phyloP scores from a whole-genome alignment of 2,797 vertebrate genomes.

The Acanthopagrus latus region DNA sequence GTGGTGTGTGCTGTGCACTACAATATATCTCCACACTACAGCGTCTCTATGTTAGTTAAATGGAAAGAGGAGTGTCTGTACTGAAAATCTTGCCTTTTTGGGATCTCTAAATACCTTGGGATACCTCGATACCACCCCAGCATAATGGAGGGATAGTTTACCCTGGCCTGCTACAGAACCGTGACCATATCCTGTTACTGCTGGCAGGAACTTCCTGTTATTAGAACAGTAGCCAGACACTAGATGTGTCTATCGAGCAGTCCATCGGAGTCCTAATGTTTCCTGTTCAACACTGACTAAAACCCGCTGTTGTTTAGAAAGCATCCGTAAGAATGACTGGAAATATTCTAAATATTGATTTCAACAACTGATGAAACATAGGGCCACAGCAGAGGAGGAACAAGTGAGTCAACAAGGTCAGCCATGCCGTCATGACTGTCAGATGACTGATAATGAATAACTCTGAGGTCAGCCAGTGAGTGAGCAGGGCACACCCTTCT shows the following conservation, averaged over 20 bases:
- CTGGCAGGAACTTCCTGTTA: slow-evolving; percentile 72
- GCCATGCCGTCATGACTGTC: background rate
- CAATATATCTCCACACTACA: too few species aligned
- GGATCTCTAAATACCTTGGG: too few species aligned
- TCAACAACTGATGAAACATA: slow-evolving; percentile 40
- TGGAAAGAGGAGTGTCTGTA: too few species aligned
- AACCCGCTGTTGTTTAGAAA: slow-evolving; percentile 12
- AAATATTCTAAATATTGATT: slow-evolving; percentile 9
- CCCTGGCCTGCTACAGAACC: slow-evolving; percentile 18
- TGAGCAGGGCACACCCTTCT: slow-evolving; percentile 13
- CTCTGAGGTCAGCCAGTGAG: slow-evolving; percentile 34
- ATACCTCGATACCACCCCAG: too few species aligned
- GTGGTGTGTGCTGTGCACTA: too few species aligned
- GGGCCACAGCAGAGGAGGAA: slow-evolving; percentile 18
- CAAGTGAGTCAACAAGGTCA: slow-evolving; percentile 45
- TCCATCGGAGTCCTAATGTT: slow-evolving; percentile 37
- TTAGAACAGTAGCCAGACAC: slow-evolving; percentile 53
- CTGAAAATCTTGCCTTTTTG: too few species aligned
- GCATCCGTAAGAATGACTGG: background rate
- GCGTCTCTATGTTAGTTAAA: too few species aligned
- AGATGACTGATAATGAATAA: slow-evolving; percentile 46
- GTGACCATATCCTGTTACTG: slow-evolving; percentile 64
- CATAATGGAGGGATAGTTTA: slow-evolving; percentile 22
- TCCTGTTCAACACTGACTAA: slow-evolving; percentile 50
- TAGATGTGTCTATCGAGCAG: slow-evolving; percentile 43